Base-by-base conservation (phyloP, 2,888 invertebrate genomes). In the Eupithecia vulgata region DNA sequence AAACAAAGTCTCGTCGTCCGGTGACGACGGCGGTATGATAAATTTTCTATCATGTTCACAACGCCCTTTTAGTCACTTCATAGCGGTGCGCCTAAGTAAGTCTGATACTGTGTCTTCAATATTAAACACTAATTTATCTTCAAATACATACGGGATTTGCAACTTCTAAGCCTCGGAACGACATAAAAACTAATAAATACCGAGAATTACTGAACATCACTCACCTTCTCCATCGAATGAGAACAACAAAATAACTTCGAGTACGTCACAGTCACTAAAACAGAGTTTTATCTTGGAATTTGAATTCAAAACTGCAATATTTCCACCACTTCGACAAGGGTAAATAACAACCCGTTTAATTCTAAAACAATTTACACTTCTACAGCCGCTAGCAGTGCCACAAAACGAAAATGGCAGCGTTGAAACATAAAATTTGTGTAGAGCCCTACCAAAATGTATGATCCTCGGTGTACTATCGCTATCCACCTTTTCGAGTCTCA, bases 351-450 rank as follows among this genome's bases (percentile, higher is more conserved):
- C 81, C 75, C 83, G 57, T 25, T 57, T 80, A 86, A 87, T 81
- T 87, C 87, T 78, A 82, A 79, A 79, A 86, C 65, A 88, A 87
- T 85, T 85, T 86, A 87, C 85, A 88, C 87, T 87, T 83, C 84
- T 83, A 88, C 90, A 87, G 88, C 94, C 91, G 90, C 91, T 89
- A 88, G 86, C 90, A 89, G 91, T 94, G 92, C 90, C 93, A 93
- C 92, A 94, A 93, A 94, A 93, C 92, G 94, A 94, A 94, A 94
- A 94, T 94, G 94, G 94, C 94, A 94, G 94, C 94, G 91, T 87
- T 87, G 87, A 87, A 88, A 82, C 85, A 83, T 87, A 82, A 87
- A 87, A 83, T 86, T 83, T 86, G 82, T 84, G 82, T 78, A 81
- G 77, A 81, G 78, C 59, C 77, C 78, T 76, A 78, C 79, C n/a